Evolutionary conservation across 2,797 vertebrate genomes (phyloP), one percentile per base, ranked within the genome.

Genomic region (Acrossocheilus wenchowensis): DNA sequence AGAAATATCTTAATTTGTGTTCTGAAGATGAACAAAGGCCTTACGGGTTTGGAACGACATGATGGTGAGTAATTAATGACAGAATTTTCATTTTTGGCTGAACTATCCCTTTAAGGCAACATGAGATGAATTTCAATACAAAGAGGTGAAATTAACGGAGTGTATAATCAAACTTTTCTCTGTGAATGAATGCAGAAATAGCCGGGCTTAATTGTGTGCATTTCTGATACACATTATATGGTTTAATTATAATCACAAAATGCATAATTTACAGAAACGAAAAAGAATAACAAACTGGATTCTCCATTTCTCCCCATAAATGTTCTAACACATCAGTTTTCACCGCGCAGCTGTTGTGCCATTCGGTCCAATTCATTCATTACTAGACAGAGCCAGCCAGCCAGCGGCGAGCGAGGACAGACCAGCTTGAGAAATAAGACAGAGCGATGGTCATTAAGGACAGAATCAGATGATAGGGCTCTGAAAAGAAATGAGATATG

Each of bases 401-500:
- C 41, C 34, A 41, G 57, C 34, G 54, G 41, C 41, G 39, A 81
- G 34, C 14, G 17, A 85, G 39, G 72, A 50, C 26, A 57, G 15
- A 57, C 48, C 36, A 79, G 78, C 52, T 21, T 3, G 75, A 80
- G 78, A 57, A 87, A 81, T 48, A 73, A 81, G 50, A 60, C 69
- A 84, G 39, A 84, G 48, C 11, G n/a, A 77, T 60, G 52, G 26
- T 72, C 79, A 86, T 82, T 66, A 79, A 62, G 1, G 75, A 69
- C n/a, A 69, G 64, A 74, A 45, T 85, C 36, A 52, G 74, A 85
- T 66, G 73, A 82, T 77, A 78, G 91, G 74, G 89, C 66, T 86
- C 87, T 83, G 39, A 5, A 62, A 2, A 75, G 86, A 71, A 87
- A 84, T 62, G 82, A 39, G 26, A 54, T 79, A 87, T 50, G 68